A percentile compares a stretch with the other conserved stretches of the same genome.
phyloP scores from a whole-genome alignment of 2,113 vertebrate genomes.

The Sigmodon hispidus region DNA sequence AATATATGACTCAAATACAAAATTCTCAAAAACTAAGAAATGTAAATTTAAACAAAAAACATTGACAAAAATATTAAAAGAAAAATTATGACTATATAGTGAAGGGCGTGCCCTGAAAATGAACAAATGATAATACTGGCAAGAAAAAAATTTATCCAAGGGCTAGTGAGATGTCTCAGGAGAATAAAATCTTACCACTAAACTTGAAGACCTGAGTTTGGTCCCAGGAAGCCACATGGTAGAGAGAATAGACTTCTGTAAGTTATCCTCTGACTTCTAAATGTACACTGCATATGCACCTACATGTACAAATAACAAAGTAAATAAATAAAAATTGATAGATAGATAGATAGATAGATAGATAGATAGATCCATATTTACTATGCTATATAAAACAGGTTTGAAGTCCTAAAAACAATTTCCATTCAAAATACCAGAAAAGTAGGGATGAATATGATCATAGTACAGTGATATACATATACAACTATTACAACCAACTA shows the following conservation, averaged over 20 bases:
- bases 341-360: neutral
- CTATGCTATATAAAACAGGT: neutral
- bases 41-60: neutral
- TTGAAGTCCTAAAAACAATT: neutral
- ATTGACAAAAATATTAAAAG: neutral
- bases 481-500: neutral
- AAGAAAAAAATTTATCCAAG: neutral
- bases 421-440: neutral
- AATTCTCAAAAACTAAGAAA: neutral
- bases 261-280: neutral
- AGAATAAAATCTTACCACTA: neutral
- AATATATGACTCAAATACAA: neutral
- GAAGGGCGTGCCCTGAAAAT: neutral
- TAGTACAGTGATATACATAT: neutral
- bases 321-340: neutral
- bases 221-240: neutral
- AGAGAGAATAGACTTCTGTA: neutral
- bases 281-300: neutral
- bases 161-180: neutral
- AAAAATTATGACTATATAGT: neutral
- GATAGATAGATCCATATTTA: neutral
- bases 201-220: neutral
- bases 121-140: neutral
- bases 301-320: neutral
- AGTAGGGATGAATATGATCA: neutral